Evolutionary conservation across 1,140 invertebrate species (phyloP).

Genomic region (Bombus pyrosoma): DNA sequence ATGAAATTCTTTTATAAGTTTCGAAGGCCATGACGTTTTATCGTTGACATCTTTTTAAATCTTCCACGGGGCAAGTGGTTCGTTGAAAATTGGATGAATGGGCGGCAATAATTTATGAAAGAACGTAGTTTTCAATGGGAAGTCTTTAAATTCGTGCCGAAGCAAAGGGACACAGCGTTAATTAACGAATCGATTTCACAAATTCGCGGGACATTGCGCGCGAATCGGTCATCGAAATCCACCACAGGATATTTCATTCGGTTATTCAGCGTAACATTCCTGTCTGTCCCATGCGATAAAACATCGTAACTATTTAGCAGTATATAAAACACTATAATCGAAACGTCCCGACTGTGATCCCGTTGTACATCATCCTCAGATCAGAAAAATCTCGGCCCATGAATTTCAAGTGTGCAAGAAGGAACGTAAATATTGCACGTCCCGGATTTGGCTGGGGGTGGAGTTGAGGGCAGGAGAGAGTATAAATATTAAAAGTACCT

Average conservation of each 20-base stretch:
- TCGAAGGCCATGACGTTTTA: background rate
- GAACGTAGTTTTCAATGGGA: background rate
- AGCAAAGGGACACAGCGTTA: background rate
- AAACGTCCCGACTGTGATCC: constrained; percentile 23
- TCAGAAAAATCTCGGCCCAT: constrained; percentile 43
- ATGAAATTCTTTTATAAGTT: background rate
- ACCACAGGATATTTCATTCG: background rate
- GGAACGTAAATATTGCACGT: constrained; percentile 46
- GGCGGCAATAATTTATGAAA: background rate
- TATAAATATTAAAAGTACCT: constrained; percentile 65
- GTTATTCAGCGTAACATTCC: background rate
- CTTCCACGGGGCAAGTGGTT: background rate
- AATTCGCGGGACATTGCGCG: background rate
- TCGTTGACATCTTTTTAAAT: background rate
- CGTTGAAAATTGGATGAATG: background rate
- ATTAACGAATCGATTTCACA: constrained; percentile 26
- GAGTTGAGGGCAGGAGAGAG: background rate
- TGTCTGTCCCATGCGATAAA: constrained; percentile 1
- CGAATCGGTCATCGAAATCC: constrained; percentile 4
- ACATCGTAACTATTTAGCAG: constrained; percentile 9
- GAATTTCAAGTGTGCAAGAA: constrained; percentile 39
- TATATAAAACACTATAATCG: constrained; percentile 39
- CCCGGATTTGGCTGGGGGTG: background rate
- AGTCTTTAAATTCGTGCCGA: background rate
- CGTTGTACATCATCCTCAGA: constrained; percentile 19